Conservation (phyloP, 2,888 invertebrate genomes). For the Drosophila suboccidentalis region DNA sequence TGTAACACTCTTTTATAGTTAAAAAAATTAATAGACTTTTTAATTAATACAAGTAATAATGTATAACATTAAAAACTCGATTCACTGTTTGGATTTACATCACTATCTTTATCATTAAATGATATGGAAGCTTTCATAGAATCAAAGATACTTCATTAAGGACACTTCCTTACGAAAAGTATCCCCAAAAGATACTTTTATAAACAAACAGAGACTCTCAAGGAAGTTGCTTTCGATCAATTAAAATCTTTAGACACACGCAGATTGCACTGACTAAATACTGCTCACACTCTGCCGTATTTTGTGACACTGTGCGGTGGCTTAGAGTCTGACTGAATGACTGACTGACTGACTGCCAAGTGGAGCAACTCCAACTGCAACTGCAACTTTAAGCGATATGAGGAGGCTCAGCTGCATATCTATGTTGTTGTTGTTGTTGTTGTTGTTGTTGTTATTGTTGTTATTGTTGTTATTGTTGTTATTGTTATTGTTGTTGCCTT, state of each 20-base stretch:
- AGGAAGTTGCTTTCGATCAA: not conserved
- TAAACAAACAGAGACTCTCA: too few relatives aligned
- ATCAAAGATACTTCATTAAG: not conserved
- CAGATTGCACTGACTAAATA: not conserved
- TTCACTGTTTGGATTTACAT: too few relatives aligned
- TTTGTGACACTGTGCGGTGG: constrained; percentile 51
- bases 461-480: constrained; percentile 2
- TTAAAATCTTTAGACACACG: not conserved
- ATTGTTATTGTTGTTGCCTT: not conserved
- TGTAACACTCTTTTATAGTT: too few relatives aligned
- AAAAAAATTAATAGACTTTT: too few relatives aligned
- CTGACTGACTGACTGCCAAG: constrained; percentile 34
- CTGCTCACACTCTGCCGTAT: not conserved
- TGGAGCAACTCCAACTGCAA: constrained; percentile 50
- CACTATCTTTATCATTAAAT: too few relatives aligned
- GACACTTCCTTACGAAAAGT: not conserved
- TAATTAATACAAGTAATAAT: too few relatives aligned
- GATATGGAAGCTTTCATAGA: too few relatives aligned
- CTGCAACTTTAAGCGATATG: not conserved
- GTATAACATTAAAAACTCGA: too few relatives aligned
- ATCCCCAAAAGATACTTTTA: not conserved
- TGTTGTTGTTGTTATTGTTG: not conserved
- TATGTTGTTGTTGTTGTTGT: constrained; percentile 10
- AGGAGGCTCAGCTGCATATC: constrained; percentile 33
- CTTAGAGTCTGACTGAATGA: constrained; percentile 52